Evolutionary conservation across 1,140 invertebrate genomes (phyloP).

Genomic region (Drosophila pectinifera): DNA sequence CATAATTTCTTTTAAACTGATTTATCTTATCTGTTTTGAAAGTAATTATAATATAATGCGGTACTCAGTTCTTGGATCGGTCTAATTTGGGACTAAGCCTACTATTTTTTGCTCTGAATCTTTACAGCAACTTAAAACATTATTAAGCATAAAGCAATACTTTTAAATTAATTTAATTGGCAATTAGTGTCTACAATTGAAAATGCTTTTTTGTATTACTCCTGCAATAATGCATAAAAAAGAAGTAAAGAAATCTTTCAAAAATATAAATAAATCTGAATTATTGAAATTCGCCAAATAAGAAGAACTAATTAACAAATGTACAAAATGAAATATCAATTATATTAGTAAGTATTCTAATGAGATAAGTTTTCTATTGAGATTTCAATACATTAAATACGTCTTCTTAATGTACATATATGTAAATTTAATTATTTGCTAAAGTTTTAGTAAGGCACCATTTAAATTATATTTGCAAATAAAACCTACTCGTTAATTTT

Average conservation of each 20-base stretch:
- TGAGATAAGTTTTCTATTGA: slow-evolving; percentile 48
- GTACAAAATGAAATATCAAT: slow-evolving; percentile 1
- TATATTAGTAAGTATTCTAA: slow-evolving; percentile 15
- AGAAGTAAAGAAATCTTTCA: no score
- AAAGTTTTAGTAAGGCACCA: slow-evolving; percentile 77
- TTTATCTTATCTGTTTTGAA: slow-evolving; percentile 24
- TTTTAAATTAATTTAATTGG: not conserved
- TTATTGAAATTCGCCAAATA: not conserved
- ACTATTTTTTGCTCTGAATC: slow-evolving; percentile 4
- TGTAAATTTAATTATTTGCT: slow-evolving; percentile 63
- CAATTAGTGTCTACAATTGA: not conserved
- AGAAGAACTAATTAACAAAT: not conserved
- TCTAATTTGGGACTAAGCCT: slow-evolving; percentile 15
- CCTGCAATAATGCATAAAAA: not conserved
- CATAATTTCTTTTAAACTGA: slow-evolving; percentile 13
- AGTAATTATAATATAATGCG: slow-evolving; percentile 24
- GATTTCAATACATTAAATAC: slow-evolving; percentile 39
- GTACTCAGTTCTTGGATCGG: slow-evolving; percentile 44
- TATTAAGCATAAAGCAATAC: not conserved
- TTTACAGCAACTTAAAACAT: slow-evolving; percentile 15
- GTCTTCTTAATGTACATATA: slow-evolving; percentile 36
- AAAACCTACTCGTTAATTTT: slow-evolving; percentile 39
- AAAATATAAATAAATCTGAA: not conserved
- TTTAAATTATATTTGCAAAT: slow-evolving; percentile 71
- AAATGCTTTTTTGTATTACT: not conserved